phyloP scores from a whole-genome alignment of 2,797 vertebrate species.

The Sternarchorhynchus goeldii region DNA sequence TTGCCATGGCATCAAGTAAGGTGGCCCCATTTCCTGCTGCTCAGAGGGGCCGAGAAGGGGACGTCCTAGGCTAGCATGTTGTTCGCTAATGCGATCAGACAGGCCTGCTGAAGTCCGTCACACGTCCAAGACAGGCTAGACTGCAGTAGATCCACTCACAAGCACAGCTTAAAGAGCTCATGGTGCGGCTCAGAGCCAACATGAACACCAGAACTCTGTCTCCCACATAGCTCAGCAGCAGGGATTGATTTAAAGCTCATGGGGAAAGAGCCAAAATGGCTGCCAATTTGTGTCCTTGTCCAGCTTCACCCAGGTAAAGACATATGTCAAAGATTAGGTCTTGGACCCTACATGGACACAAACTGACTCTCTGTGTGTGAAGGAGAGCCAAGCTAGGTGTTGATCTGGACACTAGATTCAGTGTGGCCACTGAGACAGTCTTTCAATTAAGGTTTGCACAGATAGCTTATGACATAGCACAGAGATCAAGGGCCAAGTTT shows the following conservation, averaged over 20 bases:
- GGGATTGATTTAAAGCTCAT: not conserved
- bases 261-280: slow-evolving; percentile 16
- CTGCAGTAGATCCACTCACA: slow-evolving; percentile 37
- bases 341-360: not conserved
- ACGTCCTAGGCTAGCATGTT: slow-evolving; percentile 52
- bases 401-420: not conserved
- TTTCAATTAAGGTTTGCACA: not conserved
- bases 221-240: not conserved
- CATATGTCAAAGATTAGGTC: slow-evolving; percentile 2
- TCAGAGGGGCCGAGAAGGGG: slow-evolving; percentile 51
- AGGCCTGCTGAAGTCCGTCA: slow-evolving; percentile 59
- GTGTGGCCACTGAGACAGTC: not conserved
- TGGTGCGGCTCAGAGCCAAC: slow-evolving; percentile 8
- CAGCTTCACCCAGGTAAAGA: not conserved
- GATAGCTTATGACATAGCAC: not conserved
- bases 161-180: slow-evolving; percentile 12
- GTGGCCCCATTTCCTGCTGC: slow-evolving; percentile 65
- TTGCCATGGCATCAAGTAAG: slow-evolving; percentile 73
- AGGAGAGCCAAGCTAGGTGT: not conserved
- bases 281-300: not conserved
- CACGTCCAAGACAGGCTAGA: slow-evolving; percentile 46
- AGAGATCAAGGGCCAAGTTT: not conserved
- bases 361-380: not conserved
- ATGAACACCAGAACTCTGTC: slow-evolving; percentile 20
- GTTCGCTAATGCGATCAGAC: slow-evolving; percentile 63